A percentile compares a stretch with the other conserved stretches of the same genome.
These are phyloP conservation scores for Chloroceryle inda DNA, from an alignment of 2,797 vertebrate genomes.

Conservation along the genomic window DNA sequence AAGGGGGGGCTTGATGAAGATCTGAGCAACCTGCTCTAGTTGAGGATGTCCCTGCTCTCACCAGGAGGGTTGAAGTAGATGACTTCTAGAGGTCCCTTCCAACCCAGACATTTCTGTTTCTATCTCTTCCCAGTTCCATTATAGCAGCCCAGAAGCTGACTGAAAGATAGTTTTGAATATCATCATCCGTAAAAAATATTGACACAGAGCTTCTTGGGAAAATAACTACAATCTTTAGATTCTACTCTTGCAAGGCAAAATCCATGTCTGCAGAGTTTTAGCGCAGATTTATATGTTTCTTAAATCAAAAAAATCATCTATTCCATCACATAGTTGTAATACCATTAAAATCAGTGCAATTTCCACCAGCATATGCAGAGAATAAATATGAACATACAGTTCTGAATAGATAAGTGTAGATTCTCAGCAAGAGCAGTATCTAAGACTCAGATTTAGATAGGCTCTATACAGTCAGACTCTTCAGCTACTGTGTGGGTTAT, in stretches of 20 bases:
- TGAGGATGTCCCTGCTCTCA: too few species aligned
- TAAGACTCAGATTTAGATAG: background rate
- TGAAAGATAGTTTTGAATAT: background rate
- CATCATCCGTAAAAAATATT: background rate
- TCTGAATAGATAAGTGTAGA: background rate
- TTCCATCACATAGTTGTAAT: background rate
- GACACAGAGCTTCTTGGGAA: background rate
- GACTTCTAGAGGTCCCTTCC: too few species aligned
- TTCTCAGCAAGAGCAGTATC: background rate
- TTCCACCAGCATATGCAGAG: slow-evolving; percentile 11
- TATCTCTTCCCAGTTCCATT: background rate
- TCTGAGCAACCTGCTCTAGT: too few species aligned
- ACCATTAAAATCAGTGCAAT: background rate
- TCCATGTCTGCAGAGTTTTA: background rate
- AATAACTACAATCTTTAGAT: slow-evolving; percentile 11
- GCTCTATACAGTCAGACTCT: background rate
- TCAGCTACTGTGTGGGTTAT: background rate
- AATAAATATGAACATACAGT: background rate
- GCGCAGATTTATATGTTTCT: slow-evolving; percentile 8
- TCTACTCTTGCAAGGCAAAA: background rate
- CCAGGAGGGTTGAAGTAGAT: too few species aligned
- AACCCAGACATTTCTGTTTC: too few species aligned
- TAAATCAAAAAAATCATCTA: background rate
- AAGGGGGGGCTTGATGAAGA: too few species aligned
- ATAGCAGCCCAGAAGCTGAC: background rate